Evolutionary conservation across 37 sponge, comb jelly and placozoan species (phyloP).

Genomic region (Agelas oroides): DNA sequence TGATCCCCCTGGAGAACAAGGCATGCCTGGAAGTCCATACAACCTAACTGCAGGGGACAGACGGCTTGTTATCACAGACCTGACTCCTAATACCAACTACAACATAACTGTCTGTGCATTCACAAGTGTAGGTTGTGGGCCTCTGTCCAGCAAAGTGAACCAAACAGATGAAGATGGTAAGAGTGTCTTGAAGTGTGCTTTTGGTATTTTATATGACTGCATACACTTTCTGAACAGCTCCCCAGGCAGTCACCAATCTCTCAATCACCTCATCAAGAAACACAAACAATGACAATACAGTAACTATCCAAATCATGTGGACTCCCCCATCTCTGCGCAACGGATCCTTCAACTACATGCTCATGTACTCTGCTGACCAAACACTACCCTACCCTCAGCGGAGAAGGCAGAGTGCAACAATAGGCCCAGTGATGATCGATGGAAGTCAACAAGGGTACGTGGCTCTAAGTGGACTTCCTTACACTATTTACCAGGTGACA

Average conservation of each 20-base stretch:
- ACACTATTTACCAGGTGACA: constrained; percentile 30
- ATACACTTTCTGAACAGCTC: constrained; percentile 2
- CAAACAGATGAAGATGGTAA: constrained; percentile 44
- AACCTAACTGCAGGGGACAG: not conserved
- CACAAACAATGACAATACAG: not conserved
- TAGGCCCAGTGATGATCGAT: not conserved
- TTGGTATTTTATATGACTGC: not conserved
- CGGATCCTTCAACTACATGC: constrained; percentile 13
- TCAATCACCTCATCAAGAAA: not conserved
- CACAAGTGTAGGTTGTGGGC: constrained; percentile 22
- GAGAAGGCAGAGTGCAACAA: not conserved
- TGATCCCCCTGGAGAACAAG: not conserved
- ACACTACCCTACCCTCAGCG: constrained; percentile 1
- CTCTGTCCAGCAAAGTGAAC: not conserved
- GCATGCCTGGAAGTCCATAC: not conserved
- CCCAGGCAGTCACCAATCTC: constrained; percentile 14
- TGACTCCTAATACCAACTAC: constrained; percentile 39
- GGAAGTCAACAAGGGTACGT: not conserved
- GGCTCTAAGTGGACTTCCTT: constrained; percentile 22
- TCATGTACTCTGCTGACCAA: constrained; percentile 27
- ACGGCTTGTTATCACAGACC: not conserved
- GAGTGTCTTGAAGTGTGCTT: not conserved
- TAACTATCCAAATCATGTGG: constrained; percentile 25
- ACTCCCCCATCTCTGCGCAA: constrained; percentile 32
- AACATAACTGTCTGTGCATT: constrained; percentile 34